Conservation (phyloP, 2,797 vertebrate species). For the Muraenolepis orangiensis region DNA sequence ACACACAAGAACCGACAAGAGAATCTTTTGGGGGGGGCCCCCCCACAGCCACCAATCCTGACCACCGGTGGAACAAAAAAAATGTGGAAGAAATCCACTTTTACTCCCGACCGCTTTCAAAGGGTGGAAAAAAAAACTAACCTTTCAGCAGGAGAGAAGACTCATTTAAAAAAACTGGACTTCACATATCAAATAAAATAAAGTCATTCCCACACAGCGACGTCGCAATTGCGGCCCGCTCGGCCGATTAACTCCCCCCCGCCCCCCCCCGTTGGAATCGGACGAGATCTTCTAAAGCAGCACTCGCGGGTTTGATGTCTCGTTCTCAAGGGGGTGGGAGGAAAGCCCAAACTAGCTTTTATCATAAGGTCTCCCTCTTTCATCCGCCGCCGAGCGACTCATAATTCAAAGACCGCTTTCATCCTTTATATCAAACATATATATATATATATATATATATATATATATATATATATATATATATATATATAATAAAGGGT, state of each 20-base stretch:
- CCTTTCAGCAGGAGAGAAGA: background rate
- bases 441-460: too few relatives aligned
- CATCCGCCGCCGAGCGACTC: slow-evolving; percentile 38
- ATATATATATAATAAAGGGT: too few relatives aligned
- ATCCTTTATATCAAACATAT: too few relatives aligned
- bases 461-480: too few relatives aligned
- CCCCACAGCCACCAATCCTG: background rate
- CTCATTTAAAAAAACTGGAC: background rate
- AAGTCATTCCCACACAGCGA: background rate
- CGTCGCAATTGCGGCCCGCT: background rate
- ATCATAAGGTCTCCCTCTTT: slow-evolving; percentile 35
- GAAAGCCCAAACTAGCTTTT: slow-evolving; percentile 9
- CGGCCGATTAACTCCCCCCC: background rate
- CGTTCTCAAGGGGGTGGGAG: background rate
- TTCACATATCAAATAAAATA: background rate
- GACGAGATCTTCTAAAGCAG: background rate
- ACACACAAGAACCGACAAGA: background rate
- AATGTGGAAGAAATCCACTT: background rate
- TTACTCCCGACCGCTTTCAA: background rate
- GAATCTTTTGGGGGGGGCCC: too few relatives aligned
- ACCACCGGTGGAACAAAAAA: background rate
- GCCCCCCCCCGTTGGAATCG: too few relatives aligned
- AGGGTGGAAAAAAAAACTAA: background rate
- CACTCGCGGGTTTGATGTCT: background rate
- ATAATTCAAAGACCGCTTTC: slow-evolving; percentile 36